phyloP scores from a whole-genome alignment of 2,113 vertebrate species.

The Alethe diademata region DNA sequence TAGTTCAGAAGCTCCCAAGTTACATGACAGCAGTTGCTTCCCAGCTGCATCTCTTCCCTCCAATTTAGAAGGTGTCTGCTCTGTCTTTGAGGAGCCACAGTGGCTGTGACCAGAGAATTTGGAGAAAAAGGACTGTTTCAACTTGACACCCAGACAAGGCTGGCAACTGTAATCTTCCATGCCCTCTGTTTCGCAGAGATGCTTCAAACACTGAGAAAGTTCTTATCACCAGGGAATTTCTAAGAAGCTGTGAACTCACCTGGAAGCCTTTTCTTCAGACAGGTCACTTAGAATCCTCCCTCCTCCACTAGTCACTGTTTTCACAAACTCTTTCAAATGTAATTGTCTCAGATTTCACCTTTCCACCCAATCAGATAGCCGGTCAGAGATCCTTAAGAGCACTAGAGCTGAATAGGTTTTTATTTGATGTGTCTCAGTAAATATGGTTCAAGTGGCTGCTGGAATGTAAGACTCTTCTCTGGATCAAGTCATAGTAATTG shows the following conservation, averaged over 20 bases:
- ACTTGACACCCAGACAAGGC: neutral
- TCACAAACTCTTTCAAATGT: neutral
- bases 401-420: neutral
- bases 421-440: conserved; percentile 22
- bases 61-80: neutral
- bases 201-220: neutral
- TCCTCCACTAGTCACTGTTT: neutral
- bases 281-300: neutral
- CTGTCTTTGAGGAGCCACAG: neutral
- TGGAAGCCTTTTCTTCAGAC: neutral
- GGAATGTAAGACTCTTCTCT: neutral
- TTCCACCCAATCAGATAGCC: neutral
- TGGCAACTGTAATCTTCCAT: neutral
- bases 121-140: neutral
- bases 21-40: neutral
- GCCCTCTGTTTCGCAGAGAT: neutral
- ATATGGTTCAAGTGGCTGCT: conserved; percentile 4
- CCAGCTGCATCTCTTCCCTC: neutral
- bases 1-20: neutral
- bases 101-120: neutral
- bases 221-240: neutral
- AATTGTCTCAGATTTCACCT: neutral
- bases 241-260: neutral
- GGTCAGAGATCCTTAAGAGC: neutral
- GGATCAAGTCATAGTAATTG: neutral